Base-by-base conservation (phyloP, 2,888 invertebrate species). In the Gari tellinella region DNA sequence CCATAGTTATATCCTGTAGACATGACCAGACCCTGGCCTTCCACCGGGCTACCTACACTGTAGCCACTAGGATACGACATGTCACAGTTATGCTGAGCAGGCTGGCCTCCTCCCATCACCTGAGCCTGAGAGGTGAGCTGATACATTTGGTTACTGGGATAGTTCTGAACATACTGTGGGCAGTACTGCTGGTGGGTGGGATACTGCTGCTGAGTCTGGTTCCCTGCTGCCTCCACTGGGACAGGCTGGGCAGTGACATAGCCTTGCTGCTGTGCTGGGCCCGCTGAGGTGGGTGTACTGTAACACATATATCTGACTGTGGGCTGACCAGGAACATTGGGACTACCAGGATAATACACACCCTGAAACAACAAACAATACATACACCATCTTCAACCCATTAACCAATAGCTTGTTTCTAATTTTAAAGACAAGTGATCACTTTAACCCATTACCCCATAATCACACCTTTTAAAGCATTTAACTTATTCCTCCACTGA, bases 231-330 rank as follows among this genome's bases (percentile, higher is more conserved):
- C 5, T 58, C 61, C 14, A 62, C 43, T 19, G 46, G 70, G 12
- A 64, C 41, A 40, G 52, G 25, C 31, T 73, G 73, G 41, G 51
- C 58, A 15, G 58, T 56, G 26, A 48, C 14, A 49, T 58, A 66
- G 25, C 69, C 61, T 46, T 62, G 62, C 23, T 51, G 55, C 23
- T 51, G 55, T 55, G 52, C 46, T 23, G 48, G 45, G 21, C 60
- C 45, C 15, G 56, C 67, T n/a, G 65, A 17, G 45, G 45, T 52
- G n/a, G 73, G 63, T 17, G 69, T 53, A 53, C 57, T 55, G 55
- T 82, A 79, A 67, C 78, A 82, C 68, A 85, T 73, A 63, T 85
- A 86, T 41, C 85, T 65, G 23, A 86, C 82, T 48, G 55, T 37
- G 25, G 70, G 69, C 53, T 84, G 82, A n/a, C 82, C 81, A 17